Evolutionary conservation across 2,888 invertebrate genomes (phyloP).

Genomic region (Cistogaster globosa): DNA sequence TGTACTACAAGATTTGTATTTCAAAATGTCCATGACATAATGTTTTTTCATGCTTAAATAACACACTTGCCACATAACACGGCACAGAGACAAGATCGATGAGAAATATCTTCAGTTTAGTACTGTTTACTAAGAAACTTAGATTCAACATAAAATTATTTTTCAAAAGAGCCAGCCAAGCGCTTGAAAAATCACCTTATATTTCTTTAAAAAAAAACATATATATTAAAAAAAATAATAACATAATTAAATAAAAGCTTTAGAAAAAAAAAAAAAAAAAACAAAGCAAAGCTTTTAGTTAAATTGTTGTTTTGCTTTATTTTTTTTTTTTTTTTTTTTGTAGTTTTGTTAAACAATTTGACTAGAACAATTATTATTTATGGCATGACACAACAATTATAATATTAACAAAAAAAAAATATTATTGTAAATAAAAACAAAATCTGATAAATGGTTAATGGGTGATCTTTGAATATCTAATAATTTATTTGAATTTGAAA

Average conservation of each 20-base stretch:
- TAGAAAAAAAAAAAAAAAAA: background rate
- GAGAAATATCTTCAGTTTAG: too few species aligned
- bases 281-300: constrained; percentile 54
- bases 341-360: constrained; percentile 61
- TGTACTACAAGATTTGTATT: too few species aligned
- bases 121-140: too few species aligned
- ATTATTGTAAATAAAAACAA: constrained; percentile 39
- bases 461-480: constrained; percentile 38
- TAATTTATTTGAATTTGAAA: constrained; percentile 8
- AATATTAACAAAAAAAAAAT: constrained; percentile 51
- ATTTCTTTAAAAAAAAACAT: constrained; percentile 5
- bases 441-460: constrained; percentile 61
- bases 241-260: constrained; percentile 44
- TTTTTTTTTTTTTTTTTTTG: constrained; percentile 48
- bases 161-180: background rate
- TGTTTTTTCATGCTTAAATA: too few species aligned
- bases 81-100: too few species aligned
- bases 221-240: constrained; percentile 6
- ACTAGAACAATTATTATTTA: constrained; percentile 74
- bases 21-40: too few species aligned
- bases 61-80: too few species aligned
- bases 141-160: background rate
- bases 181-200: background rate
- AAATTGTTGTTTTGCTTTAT: constrained; percentile 43
- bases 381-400: constrained; percentile 81